A percentile compares a stretch with the other conserved stretches of the same genome.
phyloP scores from a whole-genome alignment of 1,140 invertebrate species.

The Drosophila orena region DNA sequence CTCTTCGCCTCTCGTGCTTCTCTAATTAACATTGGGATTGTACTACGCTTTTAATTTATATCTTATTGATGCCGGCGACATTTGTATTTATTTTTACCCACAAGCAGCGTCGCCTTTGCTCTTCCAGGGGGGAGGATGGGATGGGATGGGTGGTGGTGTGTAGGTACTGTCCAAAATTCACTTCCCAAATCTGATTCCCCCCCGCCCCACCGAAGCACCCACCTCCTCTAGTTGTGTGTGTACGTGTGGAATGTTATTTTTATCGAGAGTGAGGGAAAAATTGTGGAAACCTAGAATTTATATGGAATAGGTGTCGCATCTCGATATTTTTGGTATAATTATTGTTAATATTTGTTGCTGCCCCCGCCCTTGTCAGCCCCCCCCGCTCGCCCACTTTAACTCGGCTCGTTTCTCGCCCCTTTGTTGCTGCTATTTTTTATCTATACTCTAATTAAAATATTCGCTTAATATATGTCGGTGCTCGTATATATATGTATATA shows the following conservation, averaged over 20 bases:
- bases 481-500: slow-evolving; percentile 22
- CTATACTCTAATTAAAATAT: slow-evolving; percentile 84
- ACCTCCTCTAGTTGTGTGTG: slow-evolving; percentile 1
- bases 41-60: slow-evolving; percentile 83
- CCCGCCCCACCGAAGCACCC: background rate
- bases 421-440: slow-evolving; percentile 68
- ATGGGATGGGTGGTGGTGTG: slow-evolving; percentile 14
- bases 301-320: slow-evolving; percentile 67
- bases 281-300: slow-evolving; percentile 77
- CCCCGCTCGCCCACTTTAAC: background rate
- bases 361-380: slow-evolving; percentile 2
- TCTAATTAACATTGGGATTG: slow-evolving; percentile 81
- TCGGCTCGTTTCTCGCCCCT: slow-evolving; percentile 15
- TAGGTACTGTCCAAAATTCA: slow-evolving; percentile 52
- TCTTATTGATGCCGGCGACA: slow-evolving; percentile 82
- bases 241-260: slow-evolving; percentile 78
- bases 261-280: slow-evolving; percentile 60
- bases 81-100: slow-evolving; percentile 81
- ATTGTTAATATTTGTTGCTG: slow-evolving; percentile 79
- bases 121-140: background rate
- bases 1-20: slow-evolving; percentile 59
- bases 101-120: background rate
- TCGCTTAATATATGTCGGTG: slow-evolving; percentile 46
- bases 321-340: slow-evolving; percentile 72
- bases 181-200: slow-evolving; percentile 42